These are phyloP conservation scores for Nipponacmea schrenckii DNA, from an alignment of 2,888 invertebrate genomes.

Conservation along the genomic window DNA sequence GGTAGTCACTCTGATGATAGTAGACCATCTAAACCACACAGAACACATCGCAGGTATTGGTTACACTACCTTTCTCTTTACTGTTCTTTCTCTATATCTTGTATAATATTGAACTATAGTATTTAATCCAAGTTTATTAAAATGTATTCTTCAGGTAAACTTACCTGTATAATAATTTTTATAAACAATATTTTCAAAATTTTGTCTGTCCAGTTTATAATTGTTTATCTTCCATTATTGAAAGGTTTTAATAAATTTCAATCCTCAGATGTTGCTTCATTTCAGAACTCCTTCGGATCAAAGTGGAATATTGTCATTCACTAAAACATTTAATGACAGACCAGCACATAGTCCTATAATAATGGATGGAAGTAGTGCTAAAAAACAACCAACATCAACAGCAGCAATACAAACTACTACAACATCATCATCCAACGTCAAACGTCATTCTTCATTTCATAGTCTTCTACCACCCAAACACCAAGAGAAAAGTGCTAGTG, in stretches of 20 bases:
- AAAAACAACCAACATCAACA: slow-evolving; percentile 16
- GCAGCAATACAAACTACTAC: slow-evolving; percentile 15
- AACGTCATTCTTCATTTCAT: slow-evolving; percentile 56
- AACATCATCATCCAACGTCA: slow-evolving; percentile 40
- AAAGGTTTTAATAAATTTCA: too few species aligned
- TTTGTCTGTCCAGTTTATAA: too few species aligned
- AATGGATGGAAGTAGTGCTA: slow-evolving; percentile 40
- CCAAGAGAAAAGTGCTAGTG: slow-evolving; percentile 33
- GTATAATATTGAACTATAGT: too few species aligned
- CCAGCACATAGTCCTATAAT: slow-evolving; percentile 52
- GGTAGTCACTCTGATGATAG: slow-evolving; percentile 54
- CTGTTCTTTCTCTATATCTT: slow-evolving; percentile 5
- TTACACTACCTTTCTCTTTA: neutral
- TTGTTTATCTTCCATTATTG: too few species aligned
- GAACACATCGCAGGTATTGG: slow-evolving; percentile 49
- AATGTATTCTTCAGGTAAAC: slow-evolving; percentile 5
- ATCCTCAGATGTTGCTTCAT: neutral
- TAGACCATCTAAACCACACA: slow-evolving; percentile 30
- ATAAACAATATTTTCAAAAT: slow-evolving; percentile 19
- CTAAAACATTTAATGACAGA: slow-evolving; percentile 32
- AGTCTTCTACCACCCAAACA: slow-evolving; percentile 53
- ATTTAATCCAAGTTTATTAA: too few species aligned
- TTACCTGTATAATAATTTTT: slow-evolving; percentile 2
- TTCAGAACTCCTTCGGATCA: slow-evolving; percentile 54
- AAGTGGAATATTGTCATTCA: slow-evolving; percentile 33